Base-by-base conservation (phyloP, 2,797 vertebrate species). In the Epinephelus coioides region DNA sequence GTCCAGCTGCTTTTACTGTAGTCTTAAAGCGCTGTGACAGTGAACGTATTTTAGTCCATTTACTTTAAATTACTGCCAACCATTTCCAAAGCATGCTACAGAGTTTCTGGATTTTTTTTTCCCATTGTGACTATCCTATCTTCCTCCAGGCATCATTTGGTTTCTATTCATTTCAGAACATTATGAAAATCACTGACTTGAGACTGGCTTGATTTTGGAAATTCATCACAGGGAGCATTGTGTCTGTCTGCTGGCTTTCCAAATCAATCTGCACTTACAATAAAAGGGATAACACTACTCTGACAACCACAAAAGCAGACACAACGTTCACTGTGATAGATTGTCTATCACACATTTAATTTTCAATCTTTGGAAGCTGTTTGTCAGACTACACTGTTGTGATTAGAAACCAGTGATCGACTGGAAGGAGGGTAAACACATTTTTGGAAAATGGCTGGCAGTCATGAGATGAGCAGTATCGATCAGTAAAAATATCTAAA, bases 131-230 rank as follows among this genome's bases (percentile, higher is more conserved):
- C 30, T 60, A 53, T n/a, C 6, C 12, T 51, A 10, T 75, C 46
- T 15, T 66, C 30, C n/a, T 69, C 30, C n/a, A 55, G 56, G 7
- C 49, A 57, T 62, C 34, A 68, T 68, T 76, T 68, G 46, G 27
- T 64, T 77, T 59, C 19, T n/a, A 14, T 69, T 83, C 4, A 67
- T 78, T 67, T 69, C 25, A 53, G 40, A 64, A 38, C 34, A 69
- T 75, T 46, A 62, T 51, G n/a, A 73, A 73, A 81, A 54, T 68
- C 65, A 61, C 61, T 68, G 59, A 38, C 44, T 68, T 70, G 40
- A 76, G 65, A 53, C 53, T 69, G 19, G 14, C 30, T 55, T 44
- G 43, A 51, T 81, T 74, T 59, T 0, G 2, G 38, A n/a, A 57
- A 78, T 73, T 62, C 27, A 66, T 88, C 61, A 71, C 49, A 59